Base-by-base conservation (phyloP, 2,113 vertebrate genomes). In the Setophaga kirtlandii region DNA sequence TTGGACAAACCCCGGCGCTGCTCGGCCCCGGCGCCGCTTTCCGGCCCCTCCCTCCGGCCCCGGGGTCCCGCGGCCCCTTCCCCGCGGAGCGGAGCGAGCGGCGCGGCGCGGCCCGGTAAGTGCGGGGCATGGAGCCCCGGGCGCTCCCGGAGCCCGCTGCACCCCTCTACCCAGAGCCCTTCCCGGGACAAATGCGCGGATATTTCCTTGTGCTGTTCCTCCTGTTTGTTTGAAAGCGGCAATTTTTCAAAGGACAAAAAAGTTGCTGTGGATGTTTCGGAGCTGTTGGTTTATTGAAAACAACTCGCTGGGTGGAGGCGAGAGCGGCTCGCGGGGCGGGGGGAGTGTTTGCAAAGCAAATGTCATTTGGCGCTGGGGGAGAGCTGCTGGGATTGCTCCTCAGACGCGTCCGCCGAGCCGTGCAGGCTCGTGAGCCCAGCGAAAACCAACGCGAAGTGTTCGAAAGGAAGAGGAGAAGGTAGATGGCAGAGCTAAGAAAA, bases 21-120 rank as follows among this genome's bases (percentile, higher is more conserved):
- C 63, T 31, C 50, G 77, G 49, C 79, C 64, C 44, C 53, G 65
- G 53, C 93, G 96, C 77, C 82, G 96, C 93, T 96, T 96, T 90
- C 93, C 87, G 94, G 97, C 90, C 95, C 98, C 98, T 97, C 98
- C 98, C 97, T 96, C 94, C 44, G 64, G 28, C 73, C 64, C 81
- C 81, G 90, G 74, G 95, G 84, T 60, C 96, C 74, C 78, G 82
- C 49, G 87, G 67, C 92, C 85, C 78, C 89, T 67, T 50, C 80
- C 87, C 73, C 67, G 87, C 73, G 18, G 46, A 70, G 88, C 73
- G 15, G 42, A 39, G 85, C 76, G 50, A 55, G 39, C 63, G 14
- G 92, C 71, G 7, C 59, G 31, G 35, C 78, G n/a, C 46, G 44
- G 50, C 59, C 62, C 10, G 87, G 83, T 86, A 27, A 77, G 83